Percentiles rank a stretch among this genome's conserved stretches.
Conservation (phyloP, 2,888 invertebrate species). For the Lycocerus yunnanus region DNA sequence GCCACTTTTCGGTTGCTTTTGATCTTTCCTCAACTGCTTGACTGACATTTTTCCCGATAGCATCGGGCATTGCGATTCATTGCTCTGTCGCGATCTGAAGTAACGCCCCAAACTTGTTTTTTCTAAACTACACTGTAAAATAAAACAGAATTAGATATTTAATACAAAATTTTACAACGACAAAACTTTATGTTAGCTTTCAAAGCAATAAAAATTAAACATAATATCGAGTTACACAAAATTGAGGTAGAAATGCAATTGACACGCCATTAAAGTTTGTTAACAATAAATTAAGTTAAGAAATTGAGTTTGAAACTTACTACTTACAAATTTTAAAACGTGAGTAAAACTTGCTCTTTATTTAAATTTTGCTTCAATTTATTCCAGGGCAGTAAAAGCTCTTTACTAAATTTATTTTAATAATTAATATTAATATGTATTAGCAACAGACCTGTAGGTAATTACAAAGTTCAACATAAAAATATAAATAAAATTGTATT, state of each 20-base stretch:
- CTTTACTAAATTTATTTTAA: neutral
- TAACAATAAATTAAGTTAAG: neutral
- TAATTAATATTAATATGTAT: neutral
- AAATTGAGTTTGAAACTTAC: neutral
- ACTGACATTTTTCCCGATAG: slow-evolving; percentile 52
- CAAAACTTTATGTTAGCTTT: neutral
- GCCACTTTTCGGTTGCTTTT: slow-evolving; percentile 48
- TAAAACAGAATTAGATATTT: slow-evolving; percentile 37
- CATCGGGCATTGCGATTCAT: slow-evolving; percentile 79
- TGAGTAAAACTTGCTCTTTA: no score
- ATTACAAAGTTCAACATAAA: neutral
- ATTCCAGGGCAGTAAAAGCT: neutral
- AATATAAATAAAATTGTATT: no score
- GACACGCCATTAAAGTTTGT: neutral
- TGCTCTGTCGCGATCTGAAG: slow-evolving; percentile 70
- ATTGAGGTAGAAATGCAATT: neutral
- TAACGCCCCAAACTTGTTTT: slow-evolving; percentile 67
- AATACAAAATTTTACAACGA: slow-evolving; percentile 6
- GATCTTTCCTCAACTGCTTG: slow-evolving; percentile 51
- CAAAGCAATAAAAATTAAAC: neutral
- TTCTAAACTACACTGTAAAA: slow-evolving; percentile 73
- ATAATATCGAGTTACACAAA: neutral
- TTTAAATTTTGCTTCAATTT: neutral
- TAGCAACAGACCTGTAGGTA: neutral
- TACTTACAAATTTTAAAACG: neutral